phyloP scores from a whole-genome alignment of 2,797 vertebrate genomes.

The Chaetophractus vellerosus region DNA sequence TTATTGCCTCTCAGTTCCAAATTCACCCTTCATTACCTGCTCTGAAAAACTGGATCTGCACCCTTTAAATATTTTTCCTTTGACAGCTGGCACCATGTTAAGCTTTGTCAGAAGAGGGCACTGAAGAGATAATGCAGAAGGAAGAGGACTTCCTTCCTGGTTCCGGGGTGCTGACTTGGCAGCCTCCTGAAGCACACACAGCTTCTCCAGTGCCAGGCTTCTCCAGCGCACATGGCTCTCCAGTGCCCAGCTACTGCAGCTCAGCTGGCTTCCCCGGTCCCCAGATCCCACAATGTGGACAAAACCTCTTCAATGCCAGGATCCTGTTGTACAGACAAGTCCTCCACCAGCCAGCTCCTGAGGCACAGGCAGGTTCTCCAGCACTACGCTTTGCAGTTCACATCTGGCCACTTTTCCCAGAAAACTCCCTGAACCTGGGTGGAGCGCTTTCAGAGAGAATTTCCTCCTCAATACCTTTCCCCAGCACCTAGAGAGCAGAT shows the following conservation, averaged over 20 bases:
- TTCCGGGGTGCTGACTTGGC: neutral
- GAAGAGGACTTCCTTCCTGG: neutral
- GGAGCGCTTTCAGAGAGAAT: neutral
- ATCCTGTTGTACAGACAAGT: neutral
- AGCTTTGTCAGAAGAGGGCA: neutral
- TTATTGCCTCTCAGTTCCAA: neutral
- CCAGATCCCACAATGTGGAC: neutral
- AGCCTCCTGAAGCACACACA: rapidly evolving
- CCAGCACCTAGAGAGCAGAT: neutral
- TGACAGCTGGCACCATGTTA: neutral
- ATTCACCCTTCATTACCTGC: neutral
- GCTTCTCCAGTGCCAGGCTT: neutral
- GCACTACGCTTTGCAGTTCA: neutral
- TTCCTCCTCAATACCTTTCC: neutral
- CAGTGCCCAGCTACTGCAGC: neutral
- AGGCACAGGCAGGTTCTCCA: neutral
- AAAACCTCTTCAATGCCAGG: neutral
- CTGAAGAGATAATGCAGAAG: neutral
- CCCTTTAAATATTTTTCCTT: neutral
- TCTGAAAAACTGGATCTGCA: neutral
- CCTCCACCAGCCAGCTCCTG: too few relatives aligned
- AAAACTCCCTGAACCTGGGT: neutral
- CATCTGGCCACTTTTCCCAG: neutral
- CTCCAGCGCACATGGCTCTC: rapidly evolving
- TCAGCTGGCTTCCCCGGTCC: neutral